A percentile compares a stretch with the other conserved stretches of the same genome.
These are phyloP conservation scores for Dicrostonyx torquatus DNA, from an alignment of 2,797 vertebrate species.

Conservation along the genomic window DNA sequence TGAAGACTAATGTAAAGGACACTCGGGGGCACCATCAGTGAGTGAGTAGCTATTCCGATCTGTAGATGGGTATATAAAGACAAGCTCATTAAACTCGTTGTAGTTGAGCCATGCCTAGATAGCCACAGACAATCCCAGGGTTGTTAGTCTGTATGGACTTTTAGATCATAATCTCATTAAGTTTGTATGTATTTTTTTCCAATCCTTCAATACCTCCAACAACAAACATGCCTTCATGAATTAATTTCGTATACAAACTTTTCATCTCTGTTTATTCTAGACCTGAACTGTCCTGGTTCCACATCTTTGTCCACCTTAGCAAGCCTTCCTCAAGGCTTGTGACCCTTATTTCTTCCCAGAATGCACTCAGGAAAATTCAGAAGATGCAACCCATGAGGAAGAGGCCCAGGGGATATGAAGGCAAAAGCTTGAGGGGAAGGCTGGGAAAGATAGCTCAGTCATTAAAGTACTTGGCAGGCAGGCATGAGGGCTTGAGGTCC, in stretches of 20 bases:
- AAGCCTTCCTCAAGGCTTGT: neutral
- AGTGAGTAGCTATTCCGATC: neutral
- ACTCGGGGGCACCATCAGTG: neutral
- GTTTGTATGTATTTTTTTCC: neutral
- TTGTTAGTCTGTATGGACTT: neutral
- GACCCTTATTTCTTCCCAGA: neutral
- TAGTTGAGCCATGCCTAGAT: neutral
- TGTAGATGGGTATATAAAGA: neutral
- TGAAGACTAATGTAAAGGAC: neutral
- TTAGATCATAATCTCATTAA: neutral
- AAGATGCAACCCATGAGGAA: neutral
- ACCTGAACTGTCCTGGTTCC: neutral
- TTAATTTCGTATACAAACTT: neutral
- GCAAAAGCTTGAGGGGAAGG: neutral
- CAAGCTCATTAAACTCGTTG: neutral
- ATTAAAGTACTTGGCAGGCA: neutral
- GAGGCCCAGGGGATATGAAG: neutral
- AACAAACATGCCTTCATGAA: neutral
- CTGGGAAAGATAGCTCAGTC: neutral
- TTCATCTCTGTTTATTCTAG: neutral
- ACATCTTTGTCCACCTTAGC: neutral
- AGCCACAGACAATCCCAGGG: neutral
- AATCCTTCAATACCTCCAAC: neutral
- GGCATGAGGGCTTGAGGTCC: neutral
- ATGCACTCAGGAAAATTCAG: neutral